These are phyloP conservation scores for Pachycephala philippinensis DNA, from an alignment of 2,113 vertebrate species.

Conservation along the genomic window DNA sequence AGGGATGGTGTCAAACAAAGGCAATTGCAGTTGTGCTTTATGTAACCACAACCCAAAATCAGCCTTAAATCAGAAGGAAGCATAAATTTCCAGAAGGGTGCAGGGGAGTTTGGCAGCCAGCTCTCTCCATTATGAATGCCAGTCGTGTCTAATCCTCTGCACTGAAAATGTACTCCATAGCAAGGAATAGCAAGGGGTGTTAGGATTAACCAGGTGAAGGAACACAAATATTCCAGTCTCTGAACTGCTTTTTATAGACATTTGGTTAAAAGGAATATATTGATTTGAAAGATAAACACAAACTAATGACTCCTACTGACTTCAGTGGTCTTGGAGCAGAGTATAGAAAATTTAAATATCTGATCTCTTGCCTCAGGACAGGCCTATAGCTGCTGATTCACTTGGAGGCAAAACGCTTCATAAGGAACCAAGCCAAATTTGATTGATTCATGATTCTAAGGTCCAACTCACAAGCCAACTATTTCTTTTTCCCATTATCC, in stretches of 20 bases:
- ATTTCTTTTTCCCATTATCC: not conserved
- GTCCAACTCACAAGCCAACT: not conserved
- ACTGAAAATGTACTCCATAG: not conserved
- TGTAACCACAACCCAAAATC: not conserved
- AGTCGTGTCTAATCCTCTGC: not conserved
- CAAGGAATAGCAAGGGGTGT: not conserved
- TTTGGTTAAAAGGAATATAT: not conserved
- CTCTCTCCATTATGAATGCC: not conserved
- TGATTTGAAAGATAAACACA: not conserved
- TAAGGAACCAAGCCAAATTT: not conserved
- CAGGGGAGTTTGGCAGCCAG: not conserved
- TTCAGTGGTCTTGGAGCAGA: not conserved
- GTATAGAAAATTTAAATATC: not conserved
- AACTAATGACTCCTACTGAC: not conserved
- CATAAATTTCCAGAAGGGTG: not conserved
- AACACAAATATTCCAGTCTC: not conserved
- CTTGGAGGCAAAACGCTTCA: not conserved
- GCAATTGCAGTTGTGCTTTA: not conserved
- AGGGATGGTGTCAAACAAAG: not conserved
- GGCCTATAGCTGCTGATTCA: not conserved
- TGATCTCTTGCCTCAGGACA: not conserved
- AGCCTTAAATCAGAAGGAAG: slow-evolving; percentile 4
- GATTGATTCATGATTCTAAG: slow-evolving; percentile 22
- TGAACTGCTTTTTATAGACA: not conserved
- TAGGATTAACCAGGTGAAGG: not conserved